These are phyloP conservation scores for Hippocampus comes DNA, from an alignment of 2,113 vertebrate species.

Conservation along the genomic window DNA sequence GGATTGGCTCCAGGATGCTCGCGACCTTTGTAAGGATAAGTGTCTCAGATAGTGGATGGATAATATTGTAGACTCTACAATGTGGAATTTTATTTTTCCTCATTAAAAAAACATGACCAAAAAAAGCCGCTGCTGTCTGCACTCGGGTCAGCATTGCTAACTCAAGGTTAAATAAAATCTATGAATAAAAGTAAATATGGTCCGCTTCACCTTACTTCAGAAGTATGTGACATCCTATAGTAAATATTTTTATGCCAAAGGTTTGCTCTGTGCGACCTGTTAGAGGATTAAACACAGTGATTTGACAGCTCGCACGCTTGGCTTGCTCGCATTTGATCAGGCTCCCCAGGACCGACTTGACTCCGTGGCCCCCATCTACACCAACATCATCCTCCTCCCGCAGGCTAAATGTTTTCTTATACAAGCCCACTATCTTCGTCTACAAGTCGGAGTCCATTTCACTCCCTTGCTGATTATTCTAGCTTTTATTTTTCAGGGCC, in stretches of 20 bases:
- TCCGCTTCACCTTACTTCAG: not conserved
- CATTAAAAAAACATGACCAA: too few species aligned
- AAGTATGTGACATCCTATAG: too few species aligned
- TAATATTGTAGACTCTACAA: too few species aligned
- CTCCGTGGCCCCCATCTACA: slow-evolving; percentile 56
- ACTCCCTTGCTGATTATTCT: slow-evolving; percentile 46
- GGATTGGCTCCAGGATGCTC: too few species aligned
- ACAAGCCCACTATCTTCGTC: slow-evolving; percentile 8
- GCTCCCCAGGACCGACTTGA: slow-evolving; percentile 49
- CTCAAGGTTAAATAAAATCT: too few species aligned
- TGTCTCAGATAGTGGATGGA: too few species aligned
- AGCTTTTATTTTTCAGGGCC: slow-evolving; percentile 50
- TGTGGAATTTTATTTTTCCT: too few species aligned
- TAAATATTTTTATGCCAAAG: not conserved
- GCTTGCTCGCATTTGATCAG: slow-evolving; percentile 49
- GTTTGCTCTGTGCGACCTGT: not conserved
- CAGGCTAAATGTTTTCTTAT: slow-evolving; percentile 37
- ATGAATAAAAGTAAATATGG: too few species aligned
- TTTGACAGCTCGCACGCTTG: slow-evolving; percentile 25
- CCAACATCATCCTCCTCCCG: slow-evolving; percentile 50
- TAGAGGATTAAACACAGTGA: slow-evolving; percentile 31
- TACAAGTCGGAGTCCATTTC: slow-evolving; percentile 24
- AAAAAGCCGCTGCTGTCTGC: too few species aligned
- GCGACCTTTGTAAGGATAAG: too few species aligned
- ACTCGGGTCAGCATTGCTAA: too few species aligned